A percentile compares a stretch with the other conserved stretches of the same genome.
These are phyloP conservation scores for Dipodomys ordii DNA, from an alignment of 2,113 vertebrate species.

Conservation along the genomic window DNA sequence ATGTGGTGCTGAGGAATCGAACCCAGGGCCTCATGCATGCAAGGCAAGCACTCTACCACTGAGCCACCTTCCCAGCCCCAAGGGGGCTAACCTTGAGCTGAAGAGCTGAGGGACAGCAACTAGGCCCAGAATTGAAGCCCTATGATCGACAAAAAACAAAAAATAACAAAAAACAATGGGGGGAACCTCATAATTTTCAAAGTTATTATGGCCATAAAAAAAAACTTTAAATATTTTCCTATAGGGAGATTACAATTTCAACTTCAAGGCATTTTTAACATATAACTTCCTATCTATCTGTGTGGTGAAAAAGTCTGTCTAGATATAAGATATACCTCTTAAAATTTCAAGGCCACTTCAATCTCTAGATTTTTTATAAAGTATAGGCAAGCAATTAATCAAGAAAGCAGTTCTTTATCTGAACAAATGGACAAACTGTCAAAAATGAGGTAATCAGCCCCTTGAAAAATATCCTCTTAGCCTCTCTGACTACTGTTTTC, in stretches of 20 bases:
- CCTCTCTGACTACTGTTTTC: constrained; percentile 31
- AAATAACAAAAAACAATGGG: no score
- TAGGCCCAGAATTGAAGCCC: no score
- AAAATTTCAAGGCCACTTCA: constrained; percentile 25
- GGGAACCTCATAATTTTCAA: constrained; percentile 10
- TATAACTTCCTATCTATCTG: background rate
- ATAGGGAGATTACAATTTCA: background rate
- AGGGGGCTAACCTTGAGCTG: no score
- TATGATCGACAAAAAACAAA: no score
- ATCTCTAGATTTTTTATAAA: constrained; percentile 28
- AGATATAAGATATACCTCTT: background rate
- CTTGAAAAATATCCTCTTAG: constrained; percentile 46
- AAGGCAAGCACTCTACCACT: no score
- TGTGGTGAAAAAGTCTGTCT: constrained; percentile 39
- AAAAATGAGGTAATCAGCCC: constrained; percentile 15
- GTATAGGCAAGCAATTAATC: constrained; percentile 35
- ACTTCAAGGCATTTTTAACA: constrained; percentile 10
- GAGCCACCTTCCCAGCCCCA: no score
- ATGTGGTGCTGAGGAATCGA: no score
- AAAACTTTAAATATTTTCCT: constrained; percentile 42
- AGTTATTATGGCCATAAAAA: constrained; percentile 44
- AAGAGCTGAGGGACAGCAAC: no score
- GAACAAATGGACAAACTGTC: constrained; percentile 20
- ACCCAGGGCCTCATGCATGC: no score
- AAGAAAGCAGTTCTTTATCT: constrained; percentile 17